phyloP scores from a whole-genome alignment of 2,888 invertebrate species.

The Mesorhabditis spiculigera region DNA sequence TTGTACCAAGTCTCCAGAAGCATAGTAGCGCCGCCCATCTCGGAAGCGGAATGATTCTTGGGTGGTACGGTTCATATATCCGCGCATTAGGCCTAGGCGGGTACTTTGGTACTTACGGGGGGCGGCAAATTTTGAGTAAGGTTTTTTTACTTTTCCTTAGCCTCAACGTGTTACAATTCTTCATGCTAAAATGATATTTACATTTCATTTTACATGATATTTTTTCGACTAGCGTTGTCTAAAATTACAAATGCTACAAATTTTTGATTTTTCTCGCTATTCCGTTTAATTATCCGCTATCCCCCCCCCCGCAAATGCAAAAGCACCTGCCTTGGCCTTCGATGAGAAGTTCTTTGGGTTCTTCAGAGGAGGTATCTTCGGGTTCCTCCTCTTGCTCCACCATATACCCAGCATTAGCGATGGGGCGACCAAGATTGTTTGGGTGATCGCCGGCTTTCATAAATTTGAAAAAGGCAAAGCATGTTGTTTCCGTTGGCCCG shows the following conservation, averaged over 20 bases:
- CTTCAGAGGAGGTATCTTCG: too few species aligned
- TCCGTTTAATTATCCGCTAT: too few species aligned
- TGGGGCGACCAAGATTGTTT: slow-evolving; percentile 36
- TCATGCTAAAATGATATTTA: slow-evolving; percentile 30
- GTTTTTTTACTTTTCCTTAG: too few species aligned
- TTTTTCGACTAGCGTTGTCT: background rate
- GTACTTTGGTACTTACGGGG: too few species aligned
- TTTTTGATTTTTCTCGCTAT: too few species aligned
- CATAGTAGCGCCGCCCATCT: slow-evolving; percentile 28
- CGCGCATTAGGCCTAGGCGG: slow-evolving; percentile 38
- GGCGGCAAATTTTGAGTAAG: too few species aligned
- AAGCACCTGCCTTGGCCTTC: background rate
- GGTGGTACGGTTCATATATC: slow-evolving; percentile 33
- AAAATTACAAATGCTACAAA: too few species aligned
- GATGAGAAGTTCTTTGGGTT: background rate
- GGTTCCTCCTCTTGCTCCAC: background rate
- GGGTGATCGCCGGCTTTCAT: slow-evolving; percentile 37
- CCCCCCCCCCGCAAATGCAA: background rate
- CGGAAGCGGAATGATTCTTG: slow-evolving; percentile 21
- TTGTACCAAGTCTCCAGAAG: slow-evolving; percentile 43
- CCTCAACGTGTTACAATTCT: background rate
- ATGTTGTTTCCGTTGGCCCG: slow-evolving; percentile 53
- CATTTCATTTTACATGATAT: background rate
- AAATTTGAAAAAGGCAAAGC: slow-evolving; percentile 31
- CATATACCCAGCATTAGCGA: slow-evolving; percentile 24